phyloP scores from a whole-genome alignment of 2,113 vertebrate genomes.

The Brachypteracias leptosomus region DNA sequence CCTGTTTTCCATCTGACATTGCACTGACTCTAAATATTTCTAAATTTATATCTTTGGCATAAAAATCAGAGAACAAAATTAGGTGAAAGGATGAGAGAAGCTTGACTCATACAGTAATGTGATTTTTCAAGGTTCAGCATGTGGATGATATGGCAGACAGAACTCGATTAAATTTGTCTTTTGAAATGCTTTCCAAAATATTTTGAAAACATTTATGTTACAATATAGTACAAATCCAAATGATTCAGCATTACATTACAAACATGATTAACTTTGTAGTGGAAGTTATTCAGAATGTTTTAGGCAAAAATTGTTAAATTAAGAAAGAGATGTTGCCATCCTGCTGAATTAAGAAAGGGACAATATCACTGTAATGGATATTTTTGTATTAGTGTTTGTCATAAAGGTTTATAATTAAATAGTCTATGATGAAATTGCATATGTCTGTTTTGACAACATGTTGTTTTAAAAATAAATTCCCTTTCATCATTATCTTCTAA shows the following conservation, averaged over 20 bases:
- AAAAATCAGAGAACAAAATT: constrained; percentile 11
- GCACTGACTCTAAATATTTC: neutral
- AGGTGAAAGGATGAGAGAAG: constrained; percentile 17
- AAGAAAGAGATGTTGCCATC: neutral
- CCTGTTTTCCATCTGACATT: neutral
- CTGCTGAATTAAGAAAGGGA: constrained; percentile 4
- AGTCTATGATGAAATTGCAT: neutral
- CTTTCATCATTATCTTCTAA: constrained; percentile 34
- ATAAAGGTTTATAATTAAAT: neutral
- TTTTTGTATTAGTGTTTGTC: neutral
- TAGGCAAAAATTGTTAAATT: neutral
- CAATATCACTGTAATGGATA: constrained; percentile 24
- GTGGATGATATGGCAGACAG: neutral
- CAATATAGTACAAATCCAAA: constrained; percentile 3
- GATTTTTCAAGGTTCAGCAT: constrained; percentile 13
- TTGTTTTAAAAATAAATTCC: constrained; percentile 39
- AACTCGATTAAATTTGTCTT: constrained; percentile 1
- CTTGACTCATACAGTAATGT: neutral
- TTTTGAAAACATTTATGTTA: constrained; percentile 22
- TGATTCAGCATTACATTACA: neutral
- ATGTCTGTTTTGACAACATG: neutral
- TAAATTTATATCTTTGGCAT: neutral
- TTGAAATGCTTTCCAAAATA: constrained; percentile 25
- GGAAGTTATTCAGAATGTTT: neutral
- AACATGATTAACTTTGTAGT: constrained; percentile 15